A percentile compares a stretch with the other conserved stretches of the same genome.
These are phyloP conservation scores for Pogonophryne albipinna DNA, from an alignment of 2,797 vertebrate species.

Conservation along the genomic window DNA sequence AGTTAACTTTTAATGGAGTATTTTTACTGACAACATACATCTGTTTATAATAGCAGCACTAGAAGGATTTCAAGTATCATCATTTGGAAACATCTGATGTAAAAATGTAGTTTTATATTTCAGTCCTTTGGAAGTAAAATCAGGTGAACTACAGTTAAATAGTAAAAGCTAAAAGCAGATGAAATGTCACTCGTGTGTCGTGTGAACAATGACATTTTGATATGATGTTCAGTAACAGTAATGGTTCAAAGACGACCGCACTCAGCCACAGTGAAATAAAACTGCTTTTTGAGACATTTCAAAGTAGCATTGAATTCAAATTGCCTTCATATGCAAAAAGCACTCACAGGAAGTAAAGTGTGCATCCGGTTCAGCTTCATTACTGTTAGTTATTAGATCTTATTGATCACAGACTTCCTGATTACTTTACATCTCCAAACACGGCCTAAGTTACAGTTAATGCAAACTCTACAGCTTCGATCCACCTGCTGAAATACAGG, in stretches of 20 bases:
- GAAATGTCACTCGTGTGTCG: not conserved
- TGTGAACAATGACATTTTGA: not conserved
- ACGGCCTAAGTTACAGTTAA: too few relatives aligned
- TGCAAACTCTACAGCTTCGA: not conserved
- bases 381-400: not conserved
- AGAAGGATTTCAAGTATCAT: too few relatives aligned
- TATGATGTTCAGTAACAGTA: not conserved
- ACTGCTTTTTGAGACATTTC: not conserved
- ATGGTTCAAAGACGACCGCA: too few relatives aligned
- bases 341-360: not conserved
- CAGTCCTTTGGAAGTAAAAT: not conserved
- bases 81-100: too few relatives aligned
- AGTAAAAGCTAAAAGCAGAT: not conserved
- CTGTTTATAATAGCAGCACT: too few relatives aligned
- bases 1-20: too few relatives aligned
- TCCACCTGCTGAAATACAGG: not conserved
- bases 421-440: not conserved
- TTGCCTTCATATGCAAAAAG: not conserved
- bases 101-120: not conserved
- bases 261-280: not conserved
- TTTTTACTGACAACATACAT: too few relatives aligned
- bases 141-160: too few relatives aligned
- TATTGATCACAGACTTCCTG: not conserved
- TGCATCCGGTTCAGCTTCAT: not conserved
- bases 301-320: not conserved